Evolutionary conservation across 2,797 vertebrate species (phyloP).

Genomic region (Myotis daubentonii): DNA sequence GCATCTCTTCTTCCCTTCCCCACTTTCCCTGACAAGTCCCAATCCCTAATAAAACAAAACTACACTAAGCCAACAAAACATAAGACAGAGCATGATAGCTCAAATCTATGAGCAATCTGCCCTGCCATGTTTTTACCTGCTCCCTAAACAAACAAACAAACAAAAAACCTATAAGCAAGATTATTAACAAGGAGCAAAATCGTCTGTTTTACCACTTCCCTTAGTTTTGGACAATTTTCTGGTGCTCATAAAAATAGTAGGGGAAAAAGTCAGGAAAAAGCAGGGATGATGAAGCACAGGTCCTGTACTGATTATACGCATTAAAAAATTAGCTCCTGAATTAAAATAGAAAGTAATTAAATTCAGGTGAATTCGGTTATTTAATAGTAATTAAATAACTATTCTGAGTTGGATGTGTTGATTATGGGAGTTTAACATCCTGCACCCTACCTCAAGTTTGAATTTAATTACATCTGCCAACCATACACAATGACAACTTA

Average conservation of each 20-base stretch:
- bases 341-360: slow-evolving; percentile 56
- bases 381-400: neutral
- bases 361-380: slow-evolving; percentile 5
- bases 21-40: neutral
- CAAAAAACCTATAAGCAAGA: neutral
- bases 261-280: slow-evolving; percentile 3
- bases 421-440: neutral
- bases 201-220: slow-evolving; percentile 32
- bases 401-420: neutral
- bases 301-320: neutral
- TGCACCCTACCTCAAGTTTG: neutral
- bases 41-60: neutral
- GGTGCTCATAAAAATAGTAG: neutral
- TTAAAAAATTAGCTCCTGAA: slow-evolving; percentile 19
- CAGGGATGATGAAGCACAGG: neutral
- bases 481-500: slow-evolving; percentile 1
- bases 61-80: neutral
- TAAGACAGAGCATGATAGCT: neutral
- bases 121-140: slow-evolving; percentile 19
- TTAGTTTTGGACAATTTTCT: slow-evolving; percentile 15
- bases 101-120: neutral
- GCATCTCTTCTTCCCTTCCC: neutral
- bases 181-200: slow-evolving; percentile 29
- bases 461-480: slow-evolving; percentile 51
- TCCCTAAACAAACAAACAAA: neutral